phyloP scores from a whole-genome alignment of 2,888 invertebrate genomes.

The Emmelina monodactyla region DNA sequence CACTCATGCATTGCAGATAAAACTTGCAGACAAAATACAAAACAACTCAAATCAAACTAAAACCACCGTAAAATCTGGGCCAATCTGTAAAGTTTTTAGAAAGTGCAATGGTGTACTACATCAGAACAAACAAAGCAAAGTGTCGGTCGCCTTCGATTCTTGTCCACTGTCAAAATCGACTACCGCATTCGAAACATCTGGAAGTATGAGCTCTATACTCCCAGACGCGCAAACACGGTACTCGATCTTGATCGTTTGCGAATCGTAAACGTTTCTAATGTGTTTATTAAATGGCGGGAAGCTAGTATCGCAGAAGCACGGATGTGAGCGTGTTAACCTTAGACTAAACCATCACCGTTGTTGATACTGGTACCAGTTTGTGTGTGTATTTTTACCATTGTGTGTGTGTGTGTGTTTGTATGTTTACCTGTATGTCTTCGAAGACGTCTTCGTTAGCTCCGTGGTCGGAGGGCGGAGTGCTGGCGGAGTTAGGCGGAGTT shows the following conservation, averaged over 20 bases:
- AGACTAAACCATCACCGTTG: conserved; percentile 45
- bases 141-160: neutral
- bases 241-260: conserved; percentile 4
- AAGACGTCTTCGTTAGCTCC: conserved; percentile 57
- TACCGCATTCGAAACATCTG: conserved; percentile 31
- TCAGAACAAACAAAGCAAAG: neutral
- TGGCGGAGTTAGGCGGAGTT: conserved; percentile 52
- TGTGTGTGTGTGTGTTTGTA: neutral
- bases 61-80: neutral
- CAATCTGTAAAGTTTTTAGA: neutral
- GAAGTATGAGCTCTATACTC: conserved; percentile 62
- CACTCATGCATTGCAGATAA: too few species aligned
- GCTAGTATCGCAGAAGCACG: conserved; percentile 38
- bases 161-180: conserved; percentile 22
- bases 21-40: too few species aligned
- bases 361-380: neutral
- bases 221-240: conserved; percentile 33
- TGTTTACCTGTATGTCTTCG: conserved; percentile 55
- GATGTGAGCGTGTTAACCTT: conserved; percentile 62
- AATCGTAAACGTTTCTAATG: too few species aligned
- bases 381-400: neutral
- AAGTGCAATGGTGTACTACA: neutral
- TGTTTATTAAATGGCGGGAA: conserved; percentile 26
- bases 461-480: conserved; percentile 53
- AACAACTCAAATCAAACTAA: neutral